Evolutionary conservation across 2,888 invertebrate species (phyloP), one percentile per base, ranked within the genome.

Genomic region (Junonia oenone): DNA sequence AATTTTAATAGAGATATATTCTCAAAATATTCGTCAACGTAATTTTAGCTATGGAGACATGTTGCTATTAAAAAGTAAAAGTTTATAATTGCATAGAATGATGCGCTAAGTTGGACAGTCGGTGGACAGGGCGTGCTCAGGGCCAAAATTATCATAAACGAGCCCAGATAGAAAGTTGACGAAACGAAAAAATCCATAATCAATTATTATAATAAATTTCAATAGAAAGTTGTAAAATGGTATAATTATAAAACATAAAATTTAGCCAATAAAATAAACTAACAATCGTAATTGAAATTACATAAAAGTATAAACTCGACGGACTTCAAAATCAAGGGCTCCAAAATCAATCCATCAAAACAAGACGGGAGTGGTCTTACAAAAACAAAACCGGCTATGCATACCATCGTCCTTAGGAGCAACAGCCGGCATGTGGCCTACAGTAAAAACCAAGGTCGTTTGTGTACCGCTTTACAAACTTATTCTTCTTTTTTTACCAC

Each of bases 361-460:
- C 84, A 83, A 81, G 65, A 68, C 70, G 73, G 70, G 72, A 75
- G 75, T 73, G 71, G 66, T 58, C 59, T 71, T 67, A 81, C 78
- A 82, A 83, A 83, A 81, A 77, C 76, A 68, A 68, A 83, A 84
- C 83, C 80, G 83, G 83, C 77, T 76, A 59, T 51, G 67, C 71
- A 71, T 72, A 59, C 59, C 62, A 55, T 52, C 59, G 61, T 61
- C 61, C 61, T 57, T 55, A 52, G 50, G 59, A 55, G 75, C 81
- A 80, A 80, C 75, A 83, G 77, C 87, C 87, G 83, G 77, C 74
- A 73, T 75, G 80, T 78, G 89, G 89, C 88, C 88, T 89, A 85
- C 85, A 85, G 76, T 82, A 81, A 72, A 74, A 76, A 79, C 81
- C 89, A 88, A 88, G 88, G 88, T 82, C 88, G 88, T 80, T 76